These are phyloP conservation scores for Luscinia megarhynchos DNA, from an alignment of 2,797 vertebrate species.

Conservation along the genomic window DNA sequence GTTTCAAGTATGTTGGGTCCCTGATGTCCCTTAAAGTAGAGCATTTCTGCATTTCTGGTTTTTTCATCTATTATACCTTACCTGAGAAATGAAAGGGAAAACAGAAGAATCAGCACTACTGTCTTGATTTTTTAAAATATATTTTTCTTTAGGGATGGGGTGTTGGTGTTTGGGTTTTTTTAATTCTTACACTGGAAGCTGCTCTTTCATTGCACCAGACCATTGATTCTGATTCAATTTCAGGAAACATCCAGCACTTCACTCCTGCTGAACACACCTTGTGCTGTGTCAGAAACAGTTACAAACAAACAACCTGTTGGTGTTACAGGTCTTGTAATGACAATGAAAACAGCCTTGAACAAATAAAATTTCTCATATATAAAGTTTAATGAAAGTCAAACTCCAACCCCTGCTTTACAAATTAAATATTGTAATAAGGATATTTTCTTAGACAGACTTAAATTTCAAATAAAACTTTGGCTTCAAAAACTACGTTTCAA, in stretches of 20 bases:
- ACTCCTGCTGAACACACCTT: background rate
- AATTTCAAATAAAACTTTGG: background rate
- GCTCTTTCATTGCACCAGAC: background rate
- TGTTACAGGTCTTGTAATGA: rapidly evolving
- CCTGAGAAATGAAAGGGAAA: background rate
- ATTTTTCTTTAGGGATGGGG: rapidly evolving
- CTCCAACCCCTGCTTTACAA: background rate
- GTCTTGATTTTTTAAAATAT: background rate
- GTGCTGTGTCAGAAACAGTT: background rate
- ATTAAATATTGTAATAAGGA: background rate
- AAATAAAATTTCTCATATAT: background rate
- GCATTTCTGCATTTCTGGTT: background rate
- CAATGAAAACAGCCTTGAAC: background rate
- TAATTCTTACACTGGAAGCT: background rate
- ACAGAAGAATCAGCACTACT: background rate
- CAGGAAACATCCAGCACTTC: background rate
- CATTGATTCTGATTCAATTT: background rate
- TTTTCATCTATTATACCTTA: rapidly evolving
- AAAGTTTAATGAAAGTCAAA: constrained; percentile 18
- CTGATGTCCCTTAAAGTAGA: background rate
- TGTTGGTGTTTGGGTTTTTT: background rate
- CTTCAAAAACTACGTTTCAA: background rate
- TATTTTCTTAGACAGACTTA: background rate
- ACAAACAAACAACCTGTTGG: background rate
- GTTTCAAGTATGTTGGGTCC: rapidly evolving